Evolutionary conservation across 2,113 vertebrate species (phyloP).

Genomic region (Anser brachyrhynchus): DNA sequence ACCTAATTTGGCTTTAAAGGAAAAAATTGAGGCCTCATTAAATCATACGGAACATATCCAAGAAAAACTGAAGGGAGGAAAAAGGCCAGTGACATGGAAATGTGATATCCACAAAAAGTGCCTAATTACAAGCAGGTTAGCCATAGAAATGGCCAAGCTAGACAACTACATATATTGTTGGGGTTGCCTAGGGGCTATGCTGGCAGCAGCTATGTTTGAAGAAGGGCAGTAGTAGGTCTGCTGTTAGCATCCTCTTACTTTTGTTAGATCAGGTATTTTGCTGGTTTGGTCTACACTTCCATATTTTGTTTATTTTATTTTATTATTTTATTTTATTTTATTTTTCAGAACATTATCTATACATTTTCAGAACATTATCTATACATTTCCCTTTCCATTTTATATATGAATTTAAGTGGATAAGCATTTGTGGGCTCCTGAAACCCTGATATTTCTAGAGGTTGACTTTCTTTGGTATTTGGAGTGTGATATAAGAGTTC

Average conservation of each 20-base stretch:
- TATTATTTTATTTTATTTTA: neutral
- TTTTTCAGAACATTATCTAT: neutral
- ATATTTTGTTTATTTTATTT: too few species aligned
- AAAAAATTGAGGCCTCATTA: neutral
- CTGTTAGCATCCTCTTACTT: neutral
- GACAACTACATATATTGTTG: neutral
- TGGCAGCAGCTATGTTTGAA: neutral
- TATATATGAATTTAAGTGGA: neutral
- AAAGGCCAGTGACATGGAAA: neutral
- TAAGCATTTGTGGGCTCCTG: neutral
- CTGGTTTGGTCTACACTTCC: neutral
- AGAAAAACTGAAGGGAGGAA: neutral
- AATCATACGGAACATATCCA: neutral
- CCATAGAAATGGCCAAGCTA: neutral
- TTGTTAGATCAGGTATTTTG: neutral
- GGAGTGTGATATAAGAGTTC: neutral
- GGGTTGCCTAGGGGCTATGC: neutral
- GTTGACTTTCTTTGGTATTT: constrained; percentile 25
- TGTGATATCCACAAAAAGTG: neutral
- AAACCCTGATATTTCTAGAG: neutral
- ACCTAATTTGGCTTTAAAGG: neutral
- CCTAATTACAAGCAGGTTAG: neutral
- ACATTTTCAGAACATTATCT: neutral
- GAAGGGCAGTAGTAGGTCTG: neutral
- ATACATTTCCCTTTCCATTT: neutral